phyloP scores from a whole-genome alignment of 2,113 vertebrate species.

The Nothoprocta pentlandii region DNA sequence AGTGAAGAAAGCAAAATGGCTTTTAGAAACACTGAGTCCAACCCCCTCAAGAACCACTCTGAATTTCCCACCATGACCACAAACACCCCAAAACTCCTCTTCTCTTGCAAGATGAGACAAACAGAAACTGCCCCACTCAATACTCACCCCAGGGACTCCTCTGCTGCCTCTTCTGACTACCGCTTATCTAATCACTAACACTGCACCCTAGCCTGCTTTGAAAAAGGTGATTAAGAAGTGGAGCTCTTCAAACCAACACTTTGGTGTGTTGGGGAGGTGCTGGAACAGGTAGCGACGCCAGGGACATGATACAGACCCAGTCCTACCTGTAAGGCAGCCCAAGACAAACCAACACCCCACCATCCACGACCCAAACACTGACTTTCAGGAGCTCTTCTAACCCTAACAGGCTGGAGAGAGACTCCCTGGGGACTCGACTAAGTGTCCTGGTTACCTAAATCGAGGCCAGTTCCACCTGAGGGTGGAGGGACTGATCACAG shows the following conservation, averaged over 20 bases:
- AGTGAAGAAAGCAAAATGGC: conserved; percentile 39
- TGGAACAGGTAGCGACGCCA: not conserved
- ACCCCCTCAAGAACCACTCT: conserved; percentile 41
- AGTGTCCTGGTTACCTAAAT: not conserved
- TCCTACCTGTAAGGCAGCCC: not conserved
- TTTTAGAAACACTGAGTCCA: conserved; percentile 31
- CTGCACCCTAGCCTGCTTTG: not conserved
- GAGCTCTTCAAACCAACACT: not conserved
- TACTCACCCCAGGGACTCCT: conserved; percentile 37
- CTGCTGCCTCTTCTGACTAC: not conserved
- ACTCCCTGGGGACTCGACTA: not conserved
- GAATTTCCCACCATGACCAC: conserved; percentile 56
- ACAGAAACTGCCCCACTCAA: conserved; percentile 53
- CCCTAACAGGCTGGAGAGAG: not conserved
- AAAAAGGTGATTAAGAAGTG: not conserved
- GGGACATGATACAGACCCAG: not conserved
- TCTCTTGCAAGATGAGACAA: conserved; percentile 39
- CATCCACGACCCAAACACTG: not conserved
- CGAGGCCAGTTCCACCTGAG: not conserved
- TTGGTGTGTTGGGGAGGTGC: not conserved
- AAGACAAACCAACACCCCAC: not conserved
- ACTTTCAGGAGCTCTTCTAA: not conserved
- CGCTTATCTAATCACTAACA: not conserved
- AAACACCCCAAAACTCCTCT: conserved; percentile 52
- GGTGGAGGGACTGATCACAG: not conserved